Evolutionary conservation across 2,888 invertebrate genomes (phyloP).

Genomic region (Drosophila multiciliata): DNA sequence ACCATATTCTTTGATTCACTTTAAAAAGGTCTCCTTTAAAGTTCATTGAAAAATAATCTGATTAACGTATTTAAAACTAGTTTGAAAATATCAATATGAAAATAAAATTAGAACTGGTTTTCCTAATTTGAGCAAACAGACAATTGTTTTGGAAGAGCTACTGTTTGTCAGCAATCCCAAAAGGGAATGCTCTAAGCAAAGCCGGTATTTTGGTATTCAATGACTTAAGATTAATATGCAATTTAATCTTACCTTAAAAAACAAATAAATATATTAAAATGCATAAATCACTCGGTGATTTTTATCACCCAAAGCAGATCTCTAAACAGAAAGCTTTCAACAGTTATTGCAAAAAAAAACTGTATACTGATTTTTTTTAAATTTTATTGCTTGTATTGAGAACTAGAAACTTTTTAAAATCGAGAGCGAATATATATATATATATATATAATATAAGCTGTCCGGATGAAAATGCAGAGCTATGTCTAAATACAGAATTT

Average conservation of each 20-base stretch:
- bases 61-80: too few species aligned
- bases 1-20: not conserved
- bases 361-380: not conserved
- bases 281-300: not conserved
- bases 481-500: not conserved
- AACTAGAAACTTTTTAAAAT: not conserved
- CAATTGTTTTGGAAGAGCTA: not conserved
- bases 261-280: not conserved
- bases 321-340: not conserved
- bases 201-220: not conserved
- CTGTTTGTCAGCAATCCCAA: not conserved
- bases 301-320: not conserved
- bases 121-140: not conserved
- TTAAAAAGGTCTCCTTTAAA: not conserved
- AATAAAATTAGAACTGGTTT: not conserved
- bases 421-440: not conserved
- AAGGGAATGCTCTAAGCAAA: not conserved
- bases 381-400: not conserved
- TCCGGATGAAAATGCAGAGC: rapidly evolving
- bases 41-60: not conserved
- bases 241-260: not conserved
- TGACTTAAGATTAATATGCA: not conserved
- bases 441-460: not conserved
- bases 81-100: not conserved
- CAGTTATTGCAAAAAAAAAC: not conserved